Percentiles rank a stretch among this genome's conserved stretches.
Evolutionary conservation across 2,888 invertebrate genomes (phyloP).

Genomic region (Drosophila testacea): DNA sequence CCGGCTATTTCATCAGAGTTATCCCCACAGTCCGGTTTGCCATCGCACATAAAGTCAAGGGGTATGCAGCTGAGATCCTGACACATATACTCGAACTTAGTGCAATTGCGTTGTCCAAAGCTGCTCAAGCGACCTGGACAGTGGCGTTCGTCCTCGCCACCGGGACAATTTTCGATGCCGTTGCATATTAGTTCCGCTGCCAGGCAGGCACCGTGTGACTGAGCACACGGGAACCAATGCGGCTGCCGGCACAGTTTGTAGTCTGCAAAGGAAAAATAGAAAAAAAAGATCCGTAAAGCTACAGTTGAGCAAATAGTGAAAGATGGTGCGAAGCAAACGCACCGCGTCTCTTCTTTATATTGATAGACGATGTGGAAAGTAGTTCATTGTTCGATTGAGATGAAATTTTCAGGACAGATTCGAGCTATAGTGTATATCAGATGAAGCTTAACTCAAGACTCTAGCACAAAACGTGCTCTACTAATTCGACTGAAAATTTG

Average conservation of each 20-base stretch:
- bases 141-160: slow-evolving; percentile 88
- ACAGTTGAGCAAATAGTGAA: no score
- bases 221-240: slow-evolving; percentile 83
- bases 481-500: no score
- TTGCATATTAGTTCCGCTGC: slow-evolving; percentile 90
- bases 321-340: no score
- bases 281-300: no score
- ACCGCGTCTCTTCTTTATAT: no score
- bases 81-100: slow-evolving; percentile 82
- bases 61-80: slow-evolving; percentile 88
- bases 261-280: slow-evolving; percentile 55
- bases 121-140: slow-evolving; percentile 64
- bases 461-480: no score
- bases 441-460: no score
- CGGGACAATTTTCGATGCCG: slow-evolving; percentile 88
- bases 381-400: no score
- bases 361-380: no score
- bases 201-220: slow-evolving; percentile 88
- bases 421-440: no score
- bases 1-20: slow-evolving; percentile 88
- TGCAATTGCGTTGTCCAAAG: slow-evolving; percentile 72
- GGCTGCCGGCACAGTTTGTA: slow-evolving; percentile 81
- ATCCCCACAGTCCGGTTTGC: slow-evolving; percentile 90
- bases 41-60: slow-evolving; percentile 89
- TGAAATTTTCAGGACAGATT: no score